Base-by-base conservation (phyloP, 2,113 vertebrate genomes). In the Nesogale talazaci region DNA sequence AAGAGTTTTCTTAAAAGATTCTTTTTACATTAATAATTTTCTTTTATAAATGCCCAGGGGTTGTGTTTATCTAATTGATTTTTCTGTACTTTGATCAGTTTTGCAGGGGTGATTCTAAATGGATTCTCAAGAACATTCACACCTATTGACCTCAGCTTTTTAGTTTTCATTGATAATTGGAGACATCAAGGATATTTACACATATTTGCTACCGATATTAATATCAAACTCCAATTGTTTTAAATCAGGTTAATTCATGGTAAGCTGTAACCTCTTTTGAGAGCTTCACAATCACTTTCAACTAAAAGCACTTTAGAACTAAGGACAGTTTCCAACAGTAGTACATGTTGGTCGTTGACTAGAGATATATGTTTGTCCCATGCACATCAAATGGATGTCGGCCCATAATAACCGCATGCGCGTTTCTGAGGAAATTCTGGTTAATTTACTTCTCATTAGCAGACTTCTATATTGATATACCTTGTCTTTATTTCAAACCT, bases 401-500 rank as follows among this genome's bases (percentile, higher is more conserved):
- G 14, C 46, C 46, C 46, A 52, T 52, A 52, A 12, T 52, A 2
- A 52, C 46, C 46, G 9, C 46, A 52, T 52, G 46, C 14, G 46
- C 9, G 46, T 52, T 10, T 52, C 46, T 52, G 46, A 12, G 46
- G 59, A 19, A 88, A 6, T 12, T 69, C 31, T 85, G 46, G 46
- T 31, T 2, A 92, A 61, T 76, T 88, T 74, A 83, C 67, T 69
- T 93, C 69, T 74, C 63, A 12, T 90, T 36, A 17, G 19, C 69
- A 57, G 25, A 34, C 12, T 70, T 4, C 34, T 59, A 2, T 2
- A 83, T 31, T 40, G 36, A 65, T 46, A 75, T 57, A 34, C 29
- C 57, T 87, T 59, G 42, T 83, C 86, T 42, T 94, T 3, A 65
- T 82, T 87, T 38, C 67, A 59, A 29, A 36, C 20, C 52, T 88